phyloP scores from a whole-genome alignment of 2,888 invertebrate genomes.

The Ormyrus nitidulus region DNA sequence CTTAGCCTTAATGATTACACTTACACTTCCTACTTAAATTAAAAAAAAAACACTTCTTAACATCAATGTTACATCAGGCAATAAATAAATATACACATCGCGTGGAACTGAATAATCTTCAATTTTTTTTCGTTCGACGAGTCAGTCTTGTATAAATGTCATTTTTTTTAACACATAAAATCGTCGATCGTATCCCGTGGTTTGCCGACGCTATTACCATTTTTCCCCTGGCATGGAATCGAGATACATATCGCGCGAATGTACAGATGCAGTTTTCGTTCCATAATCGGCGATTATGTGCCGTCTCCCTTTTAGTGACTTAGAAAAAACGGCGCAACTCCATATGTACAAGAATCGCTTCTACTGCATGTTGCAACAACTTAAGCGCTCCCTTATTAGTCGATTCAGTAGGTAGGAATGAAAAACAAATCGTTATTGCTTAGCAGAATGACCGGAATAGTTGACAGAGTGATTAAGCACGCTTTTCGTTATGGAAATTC shows the following conservation, averaged over 20 bases:
- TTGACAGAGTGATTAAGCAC: constrained; percentile 32
- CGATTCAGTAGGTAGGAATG: background rate
- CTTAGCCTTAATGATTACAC: constrained; percentile 22
- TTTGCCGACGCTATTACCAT: constrained; percentile 1
- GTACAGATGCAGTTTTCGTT: constrained; percentile 25
- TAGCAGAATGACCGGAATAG: constrained; percentile 51
- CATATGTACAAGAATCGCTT: constrained; percentile 28
- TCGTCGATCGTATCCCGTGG: constrained; percentile 29
- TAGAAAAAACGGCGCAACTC: constrained; percentile 40
- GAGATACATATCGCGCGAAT: constrained; percentile 43
- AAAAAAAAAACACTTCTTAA: constrained; percentile 44
- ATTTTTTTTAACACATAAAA: constrained; percentile 32
- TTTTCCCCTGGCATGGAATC: constrained; percentile 21
- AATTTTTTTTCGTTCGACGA: constrained; percentile 55
- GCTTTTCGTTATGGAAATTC: constrained; percentile 30
- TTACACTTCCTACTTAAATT: constrained; percentile 42
- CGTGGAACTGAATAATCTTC: constrained; percentile 58
- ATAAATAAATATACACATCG: constrained; percentile 69
- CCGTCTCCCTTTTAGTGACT: constrained; percentile 45
- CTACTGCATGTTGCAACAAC: constrained; percentile 40
- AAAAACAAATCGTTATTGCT: constrained; percentile 43
- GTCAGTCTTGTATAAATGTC: constrained; percentile 61
- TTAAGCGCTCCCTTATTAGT: constrained; percentile 25
- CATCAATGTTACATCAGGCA: constrained; percentile 51
- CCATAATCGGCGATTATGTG: constrained; percentile 45